Base-by-base conservation (phyloP, 2,797 vertebrate species). In the Hypotaenidia okinawae region DNA sequence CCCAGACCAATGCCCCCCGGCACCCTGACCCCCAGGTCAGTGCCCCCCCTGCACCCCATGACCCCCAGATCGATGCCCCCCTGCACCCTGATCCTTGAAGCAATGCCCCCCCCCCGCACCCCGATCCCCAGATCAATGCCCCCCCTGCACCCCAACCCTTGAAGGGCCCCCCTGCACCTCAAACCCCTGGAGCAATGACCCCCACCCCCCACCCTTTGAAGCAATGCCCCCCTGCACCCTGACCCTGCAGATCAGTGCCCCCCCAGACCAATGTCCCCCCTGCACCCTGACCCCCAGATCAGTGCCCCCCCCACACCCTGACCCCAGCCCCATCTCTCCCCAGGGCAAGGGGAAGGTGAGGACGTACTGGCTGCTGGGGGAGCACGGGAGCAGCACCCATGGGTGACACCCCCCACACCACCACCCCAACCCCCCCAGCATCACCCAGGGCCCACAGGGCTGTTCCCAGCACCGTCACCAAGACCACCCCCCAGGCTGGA, bases 311-410 rank as follows among this genome's bases (percentile, higher is more conserved):
- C 39, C 39, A 35, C 39, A 14, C 35, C 11, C 9, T 30, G 6
- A 14, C 28, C 15, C 15, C 16, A 18, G 39, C 6, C 16, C n/a
- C 49, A 10, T 9, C 21, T 23, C n/a, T 58, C 52, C 84, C 11
- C 91, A 98, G 97, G 99, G 99, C 54, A 99, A 99, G 96, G 99
- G 99, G 7, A 99, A 98, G 96, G 98, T 99, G 97, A 98, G 98
- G 93, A 99, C 99, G 8, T 99, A 99, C 87, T 99, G 99, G 99
- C 98, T 99, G 28, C 96, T 98, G 76, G 98, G 99, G 10, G 99
- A 99, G 95, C 97, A 90, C 13, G 90, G 94, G 43, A 94, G 95
- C 93, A 97, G 97, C 94, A 97, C 95, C 6, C 89, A 95, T n/a
- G 97, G 97, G 75, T 98, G 98, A 98, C 21, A 55, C 51, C 33